Evolutionary conservation across 2,797 vertebrate genomes (phyloP).

Genomic region (Manis crassicaudata): DNA sequence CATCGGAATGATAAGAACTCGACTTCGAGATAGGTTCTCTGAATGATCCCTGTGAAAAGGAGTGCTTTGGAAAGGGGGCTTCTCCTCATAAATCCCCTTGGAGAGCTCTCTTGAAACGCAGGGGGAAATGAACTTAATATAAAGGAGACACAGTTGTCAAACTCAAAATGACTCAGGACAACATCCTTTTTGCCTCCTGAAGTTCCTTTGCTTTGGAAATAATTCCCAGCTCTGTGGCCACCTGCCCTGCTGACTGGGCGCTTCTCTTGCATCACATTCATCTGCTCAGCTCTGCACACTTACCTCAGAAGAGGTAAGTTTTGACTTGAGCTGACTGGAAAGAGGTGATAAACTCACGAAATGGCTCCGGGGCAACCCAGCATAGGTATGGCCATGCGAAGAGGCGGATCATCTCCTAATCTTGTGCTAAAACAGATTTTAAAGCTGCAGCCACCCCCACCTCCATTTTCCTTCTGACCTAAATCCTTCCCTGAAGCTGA

Average conservation of each 20-base stretch:
- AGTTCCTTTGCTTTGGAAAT: background rate
- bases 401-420: background rate
- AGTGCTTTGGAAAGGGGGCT: constrained; percentile 50
- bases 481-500: constrained; percentile 36
- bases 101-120: background rate
- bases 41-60: constrained; percentile 63
- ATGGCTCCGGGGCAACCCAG: background rate
- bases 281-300: background rate
- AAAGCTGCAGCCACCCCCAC: background rate
- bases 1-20: constrained; percentile 33
- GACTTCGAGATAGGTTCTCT: constrained; percentile 62
- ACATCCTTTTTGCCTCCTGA: background rate
- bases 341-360: background rate
- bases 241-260: background rate
- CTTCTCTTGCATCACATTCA: rapidly evolving
- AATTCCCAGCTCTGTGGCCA: background rate
- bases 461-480: constrained; percentile 68
- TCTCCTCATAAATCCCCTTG: background rate
- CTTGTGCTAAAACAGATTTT: background rate
- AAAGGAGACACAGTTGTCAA: background rate
- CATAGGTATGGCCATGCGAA: background rate
- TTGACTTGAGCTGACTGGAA: background rate
- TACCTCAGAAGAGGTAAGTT: background rate
- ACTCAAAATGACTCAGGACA: background rate
- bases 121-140: background rate